phyloP scores from a whole-genome alignment of 2,797 vertebrate genomes.

The Alectoris magna region DNA sequence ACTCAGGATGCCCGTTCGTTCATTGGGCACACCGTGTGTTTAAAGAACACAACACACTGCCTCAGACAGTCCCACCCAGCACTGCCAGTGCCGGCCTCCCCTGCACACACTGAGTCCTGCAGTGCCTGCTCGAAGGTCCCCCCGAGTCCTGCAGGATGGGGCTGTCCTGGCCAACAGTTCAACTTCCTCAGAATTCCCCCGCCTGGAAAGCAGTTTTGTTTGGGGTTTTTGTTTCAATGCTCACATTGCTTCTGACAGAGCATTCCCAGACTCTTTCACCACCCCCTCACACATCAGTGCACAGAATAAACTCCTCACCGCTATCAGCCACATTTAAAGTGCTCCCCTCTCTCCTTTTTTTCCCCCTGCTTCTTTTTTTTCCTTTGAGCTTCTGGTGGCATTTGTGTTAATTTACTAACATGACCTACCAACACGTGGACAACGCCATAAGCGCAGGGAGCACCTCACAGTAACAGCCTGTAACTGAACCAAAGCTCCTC shows the following conservation, averaged over 20 bases:
- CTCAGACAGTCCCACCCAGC: not conserved
- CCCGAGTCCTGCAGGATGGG: not conserved
- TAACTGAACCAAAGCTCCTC: not conserved
- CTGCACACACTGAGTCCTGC: not conserved
- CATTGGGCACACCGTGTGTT: slow-evolving; percentile 54
- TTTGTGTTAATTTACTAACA: not conserved
- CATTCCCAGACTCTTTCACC: not conserved
- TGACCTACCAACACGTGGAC: not conserved
- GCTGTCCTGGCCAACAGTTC: not conserved
- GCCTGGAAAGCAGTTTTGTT: not conserved
- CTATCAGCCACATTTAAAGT: not conserved
- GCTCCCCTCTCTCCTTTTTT: not conserved
- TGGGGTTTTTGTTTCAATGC: not conserved
- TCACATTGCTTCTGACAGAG: not conserved
- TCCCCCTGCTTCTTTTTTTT: too few relatives aligned
- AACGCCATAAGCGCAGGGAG: not conserved
- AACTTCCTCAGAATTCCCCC: not conserved
- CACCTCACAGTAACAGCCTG: not conserved
- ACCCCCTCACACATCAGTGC: not conserved
- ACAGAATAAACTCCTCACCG: not conserved
- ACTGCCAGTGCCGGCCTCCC: not conserved
- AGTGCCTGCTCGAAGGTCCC: not conserved
- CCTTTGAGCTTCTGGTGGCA: not conserved
- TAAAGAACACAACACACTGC: slow-evolving; percentile 17
- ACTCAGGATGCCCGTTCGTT: slow-evolving; percentile 46